Evolutionary conservation across 2,113 vertebrate genomes (phyloP).

Genomic region (Mastomys natalensis): DNA sequence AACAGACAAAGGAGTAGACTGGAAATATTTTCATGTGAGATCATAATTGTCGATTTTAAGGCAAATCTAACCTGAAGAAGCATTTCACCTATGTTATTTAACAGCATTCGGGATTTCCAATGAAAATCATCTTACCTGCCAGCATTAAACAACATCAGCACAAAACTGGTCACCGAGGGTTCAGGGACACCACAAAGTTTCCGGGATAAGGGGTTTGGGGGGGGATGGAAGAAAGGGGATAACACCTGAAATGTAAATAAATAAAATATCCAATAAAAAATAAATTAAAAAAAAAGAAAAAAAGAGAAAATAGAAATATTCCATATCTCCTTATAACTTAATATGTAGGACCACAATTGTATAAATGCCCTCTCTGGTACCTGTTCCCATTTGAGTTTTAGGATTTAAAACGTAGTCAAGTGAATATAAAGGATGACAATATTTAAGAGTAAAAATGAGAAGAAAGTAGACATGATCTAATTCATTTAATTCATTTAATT

Average conservation of each 20-base stretch:
- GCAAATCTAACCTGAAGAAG: neutral
- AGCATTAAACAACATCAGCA: neutral
- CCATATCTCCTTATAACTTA: fast-evolving
- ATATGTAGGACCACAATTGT: neutral
- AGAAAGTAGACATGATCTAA: neutral
- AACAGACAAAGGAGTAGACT: neutral
- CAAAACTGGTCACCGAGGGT: neutral
- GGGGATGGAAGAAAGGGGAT: too few relatives aligned
- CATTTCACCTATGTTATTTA: neutral
- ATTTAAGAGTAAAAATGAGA: neutral
- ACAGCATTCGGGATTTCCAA: neutral
- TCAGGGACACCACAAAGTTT: neutral
- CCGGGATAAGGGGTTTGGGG: too few relatives aligned
- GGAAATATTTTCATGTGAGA: neutral
- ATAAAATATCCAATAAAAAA: too few relatives aligned
- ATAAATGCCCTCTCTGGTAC: neutral
- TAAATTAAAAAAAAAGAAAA: too few relatives aligned
- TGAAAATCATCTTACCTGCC: neutral
- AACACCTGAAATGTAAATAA: too few relatives aligned
- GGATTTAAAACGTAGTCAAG: neutral
- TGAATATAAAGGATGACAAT: neutral
- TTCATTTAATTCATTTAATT: too few relatives aligned
- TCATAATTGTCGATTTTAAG: neutral
- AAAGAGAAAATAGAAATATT: neutral
- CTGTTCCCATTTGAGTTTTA: neutral